Percentiles rank a stretch among this genome's conserved stretches.
These are phyloP conservation scores for Bombyx huttoni DNA, from an alignment of 2,888 invertebrate genomes.

Conservation along the genomic window DNA sequence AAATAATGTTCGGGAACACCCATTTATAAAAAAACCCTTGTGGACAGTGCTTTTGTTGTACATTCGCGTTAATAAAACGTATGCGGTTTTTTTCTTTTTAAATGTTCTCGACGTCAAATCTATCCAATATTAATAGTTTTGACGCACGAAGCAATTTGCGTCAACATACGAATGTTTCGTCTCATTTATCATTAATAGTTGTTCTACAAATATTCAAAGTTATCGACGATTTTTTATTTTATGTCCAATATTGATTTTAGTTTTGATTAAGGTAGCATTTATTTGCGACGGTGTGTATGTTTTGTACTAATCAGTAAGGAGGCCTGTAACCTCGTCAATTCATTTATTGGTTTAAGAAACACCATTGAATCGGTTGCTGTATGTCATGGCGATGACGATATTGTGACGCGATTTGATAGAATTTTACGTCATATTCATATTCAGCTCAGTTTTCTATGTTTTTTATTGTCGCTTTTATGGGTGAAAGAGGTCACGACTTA, in stretches of 20 bases:
- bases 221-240: background rate
- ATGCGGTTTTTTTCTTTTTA: conserved; percentile 14
- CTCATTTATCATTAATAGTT: conserved; percentile 11
- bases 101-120: conserved; percentile 24
- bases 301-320: no score
- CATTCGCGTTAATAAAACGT: background rate
- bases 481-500: no score
- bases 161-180: conserved; percentile 20
- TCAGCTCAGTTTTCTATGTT: no score
- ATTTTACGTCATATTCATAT: no score
- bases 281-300: no score
- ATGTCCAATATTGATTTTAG: background rate
- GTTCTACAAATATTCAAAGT: background rate
- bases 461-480: no score
- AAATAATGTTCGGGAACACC: background rate
- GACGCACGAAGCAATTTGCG: conserved; percentile 22
- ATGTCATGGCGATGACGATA: no score
- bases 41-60: background rate
- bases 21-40: background rate
- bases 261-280: background rate
- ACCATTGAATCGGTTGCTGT: no score
- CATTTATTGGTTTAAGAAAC: no score
- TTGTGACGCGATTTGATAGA: no score
- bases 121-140: conserved; percentile 19
- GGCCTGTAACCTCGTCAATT: no score